Base-by-base conservation (phyloP, 1,140 invertebrate species). In the Ptiloglossa arizonensis region DNA sequence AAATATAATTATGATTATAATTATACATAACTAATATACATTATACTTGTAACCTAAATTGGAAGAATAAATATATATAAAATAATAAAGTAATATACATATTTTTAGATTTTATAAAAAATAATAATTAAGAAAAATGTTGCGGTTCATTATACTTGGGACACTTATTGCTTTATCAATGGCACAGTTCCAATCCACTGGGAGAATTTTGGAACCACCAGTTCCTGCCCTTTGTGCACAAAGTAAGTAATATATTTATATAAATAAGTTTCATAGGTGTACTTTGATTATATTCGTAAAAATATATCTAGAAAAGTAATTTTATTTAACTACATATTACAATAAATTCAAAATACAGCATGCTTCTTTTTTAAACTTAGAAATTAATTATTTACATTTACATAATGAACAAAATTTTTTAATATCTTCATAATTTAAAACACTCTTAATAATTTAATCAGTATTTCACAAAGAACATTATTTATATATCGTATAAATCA, bases 181-280 rank as follows among this genome's bases (percentile, higher is more conserved):
- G 46, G 95, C 94, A 24, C 95, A 96, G 88, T 96, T 96, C 87
- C 85, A 89, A 87, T 94, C 94, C 52, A 94, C 94, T 82, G 95
- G 95, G 68, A 93, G 95, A 75, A 94, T 95, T 86, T 89, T 97
- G 80, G 96, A 96, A 86, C 94, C 95, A 5, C 96, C 96, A 11
- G 94, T 96, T 77, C 95, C 96, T 13, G 91, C 93, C n/a, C 93
- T 95, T 32, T 97, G 96, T 86, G 95, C 95, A 5, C 95, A 96
- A 89, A 94, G 96, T 91, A 85, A 92, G 90, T 88, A 46, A 2
- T 5, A 15, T 1, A 68, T 9, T 35, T 41, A 19, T 66, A 27
- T 11, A 11, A 29, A n/a, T n/a, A 38, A 54, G 15, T 41, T 27
- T 6, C 1, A 44, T 8, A 15, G 1, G 8, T 1, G 52, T 19